A percentile compares a stretch with the other conserved stretches of the same genome.
phyloP scores from a whole-genome alignment of 2,113 vertebrate genomes.

The Nerophis lumbriciformis region DNA sequence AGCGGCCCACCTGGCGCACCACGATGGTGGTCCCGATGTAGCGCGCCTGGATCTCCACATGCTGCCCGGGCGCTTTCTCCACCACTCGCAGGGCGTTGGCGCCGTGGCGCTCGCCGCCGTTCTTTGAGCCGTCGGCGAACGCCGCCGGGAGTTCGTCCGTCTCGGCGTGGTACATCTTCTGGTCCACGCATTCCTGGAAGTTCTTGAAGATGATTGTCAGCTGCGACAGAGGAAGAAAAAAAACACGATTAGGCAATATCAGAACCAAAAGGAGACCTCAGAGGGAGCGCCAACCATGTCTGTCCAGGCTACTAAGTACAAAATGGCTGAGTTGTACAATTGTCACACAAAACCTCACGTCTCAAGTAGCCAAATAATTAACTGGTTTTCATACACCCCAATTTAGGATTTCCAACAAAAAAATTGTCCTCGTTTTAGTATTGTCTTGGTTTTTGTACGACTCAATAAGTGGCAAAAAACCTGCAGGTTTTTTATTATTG shows the following conservation, averaged over 20 bases:
- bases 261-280: too few relatives aligned
- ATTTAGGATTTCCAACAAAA: too few relatives aligned
- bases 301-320: too few relatives aligned
- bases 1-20: slow-evolving; percentile 91
- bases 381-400: too few relatives aligned
- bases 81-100: slow-evolving; percentile 88
- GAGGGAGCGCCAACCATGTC: too few relatives aligned
- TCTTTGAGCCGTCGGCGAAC: slow-evolving; percentile 89
- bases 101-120: slow-evolving; percentile 86
- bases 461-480: too few relatives aligned
- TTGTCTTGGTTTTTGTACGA: too few relatives aligned
- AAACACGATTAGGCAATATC: neutral
- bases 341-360: neutral
- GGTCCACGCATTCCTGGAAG: slow-evolving; percentile 93
- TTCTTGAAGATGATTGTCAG: slow-evolving; percentile 98
- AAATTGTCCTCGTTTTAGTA: too few relatives aligned
- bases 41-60: slow-evolving; percentile 92
- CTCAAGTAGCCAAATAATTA: too few relatives aligned
- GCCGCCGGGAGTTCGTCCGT: slow-evolving; percentile 89
- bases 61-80: slow-evolving; percentile 89
- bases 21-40: slow-evolving; percentile 97
- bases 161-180: slow-evolving; percentile 95
- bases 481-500: too few relatives aligned
- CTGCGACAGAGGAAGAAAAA: slow-evolving; percentile 55
- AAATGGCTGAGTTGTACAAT: slow-evolving; percentile 1